Conservation (phyloP, 1,140 invertebrate genomes). For the Drosophila pseudoananassae region DNA sequence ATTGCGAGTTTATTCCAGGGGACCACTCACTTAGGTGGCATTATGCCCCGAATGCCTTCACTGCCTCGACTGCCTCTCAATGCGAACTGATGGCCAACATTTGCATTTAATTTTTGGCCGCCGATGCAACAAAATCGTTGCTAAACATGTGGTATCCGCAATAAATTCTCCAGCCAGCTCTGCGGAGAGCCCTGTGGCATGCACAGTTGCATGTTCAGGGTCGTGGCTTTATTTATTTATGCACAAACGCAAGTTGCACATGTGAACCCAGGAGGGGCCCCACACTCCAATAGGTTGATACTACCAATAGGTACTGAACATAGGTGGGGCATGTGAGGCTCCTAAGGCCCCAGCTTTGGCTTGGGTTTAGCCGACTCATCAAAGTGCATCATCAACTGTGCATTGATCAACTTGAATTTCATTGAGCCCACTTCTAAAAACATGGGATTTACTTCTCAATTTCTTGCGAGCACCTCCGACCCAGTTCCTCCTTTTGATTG, state of each 20-base stretch:
- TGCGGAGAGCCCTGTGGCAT: slow-evolving; percentile 36
- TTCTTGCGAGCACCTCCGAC: neutral
- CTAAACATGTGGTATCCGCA: slow-evolving; percentile 60
- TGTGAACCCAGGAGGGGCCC: slow-evolving; percentile 29
- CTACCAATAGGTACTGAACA: too few species aligned
- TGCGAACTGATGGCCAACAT: slow-evolving; percentile 42
- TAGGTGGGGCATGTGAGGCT: neutral
- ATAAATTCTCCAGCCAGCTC: slow-evolving; percentile 62
- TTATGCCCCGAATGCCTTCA: neutral
- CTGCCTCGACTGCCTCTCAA: neutral
- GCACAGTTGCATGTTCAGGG: slow-evolving; percentile 62
- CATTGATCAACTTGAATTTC: slow-evolving; percentile 22
- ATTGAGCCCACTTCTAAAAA: slow-evolving; percentile 24
- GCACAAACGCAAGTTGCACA: slow-evolving; percentile 54
- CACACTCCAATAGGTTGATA: too few species aligned
- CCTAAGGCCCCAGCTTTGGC: slow-evolving; percentile 10
- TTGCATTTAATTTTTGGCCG: slow-evolving; percentile 59
- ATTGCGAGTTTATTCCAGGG: slow-evolving; percentile 13
- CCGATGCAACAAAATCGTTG: slow-evolving; percentile 12
- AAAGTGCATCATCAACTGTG: neutral
- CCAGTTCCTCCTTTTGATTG: neutral
- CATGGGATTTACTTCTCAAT: slow-evolving; percentile 12
- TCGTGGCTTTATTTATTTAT: slow-evolving; percentile 68
- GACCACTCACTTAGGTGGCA: neutral
- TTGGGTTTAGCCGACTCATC: slow-evolving; percentile 10